Conservation (phyloP, 2,888 invertebrate genomes). For the Xylota segnis region DNA sequence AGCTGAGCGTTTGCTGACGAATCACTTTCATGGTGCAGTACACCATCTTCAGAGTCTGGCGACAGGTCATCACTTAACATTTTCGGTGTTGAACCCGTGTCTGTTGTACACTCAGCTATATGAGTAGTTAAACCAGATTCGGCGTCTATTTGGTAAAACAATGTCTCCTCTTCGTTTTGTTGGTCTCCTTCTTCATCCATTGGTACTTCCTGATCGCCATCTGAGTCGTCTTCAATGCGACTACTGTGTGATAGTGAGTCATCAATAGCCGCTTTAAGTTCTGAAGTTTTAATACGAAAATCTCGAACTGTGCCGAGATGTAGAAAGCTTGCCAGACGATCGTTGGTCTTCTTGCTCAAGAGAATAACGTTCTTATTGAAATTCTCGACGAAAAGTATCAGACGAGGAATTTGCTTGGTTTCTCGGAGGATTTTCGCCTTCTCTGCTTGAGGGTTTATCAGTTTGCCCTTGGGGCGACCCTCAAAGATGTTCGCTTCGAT, state of each 20-base stretch:
- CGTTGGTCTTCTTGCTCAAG: constrained; percentile 86
- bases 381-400: constrained; percentile 87
- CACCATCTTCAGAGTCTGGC: constrained; percentile 72
- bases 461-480: constrained; percentile 79
- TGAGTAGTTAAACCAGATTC: constrained; percentile 47
- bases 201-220: constrained; percentile 36
- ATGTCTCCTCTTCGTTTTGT: constrained; percentile 77
- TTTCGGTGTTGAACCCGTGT: background rate
- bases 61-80: constrained; percentile 26
- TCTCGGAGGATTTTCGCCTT: constrained; percentile 86
- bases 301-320: constrained; percentile 87
- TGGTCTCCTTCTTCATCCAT: constrained; percentile 32
- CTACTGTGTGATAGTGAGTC: constrained; percentile 82
- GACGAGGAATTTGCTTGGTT: constrained; percentile 87
- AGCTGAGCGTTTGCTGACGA: constrained; percentile 78
- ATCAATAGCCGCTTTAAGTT: constrained; percentile 86
- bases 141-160: constrained; percentile 77
- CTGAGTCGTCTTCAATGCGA: constrained; percentile 78
- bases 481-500: constrained; percentile 85
- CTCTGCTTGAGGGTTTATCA: constrained; percentile 83
- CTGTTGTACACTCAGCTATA: background rate
- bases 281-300: constrained; percentile 86
- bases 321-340: constrained; percentile 85
- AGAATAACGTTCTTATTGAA: constrained; percentile 87
- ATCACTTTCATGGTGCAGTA: constrained; percentile 78